phyloP scores from a whole-genome alignment of 1,140 invertebrate genomes.

The Drosophila ambigua region DNA sequence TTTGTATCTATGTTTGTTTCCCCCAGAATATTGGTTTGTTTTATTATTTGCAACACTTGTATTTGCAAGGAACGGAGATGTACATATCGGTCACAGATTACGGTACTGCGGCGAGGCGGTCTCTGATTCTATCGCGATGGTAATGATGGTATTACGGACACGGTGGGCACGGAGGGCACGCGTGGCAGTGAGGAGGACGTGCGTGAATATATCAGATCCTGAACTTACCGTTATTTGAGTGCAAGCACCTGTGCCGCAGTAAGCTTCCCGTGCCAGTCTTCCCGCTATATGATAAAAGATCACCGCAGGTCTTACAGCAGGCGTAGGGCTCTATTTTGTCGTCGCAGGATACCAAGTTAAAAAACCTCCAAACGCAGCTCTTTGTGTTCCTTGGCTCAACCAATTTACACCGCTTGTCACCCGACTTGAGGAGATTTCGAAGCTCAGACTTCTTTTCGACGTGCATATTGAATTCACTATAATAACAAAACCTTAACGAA shows the following conservation, averaged over 20 bases:
- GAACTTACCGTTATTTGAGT: conserved; percentile 75
- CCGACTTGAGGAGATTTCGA: conserved; percentile 60
- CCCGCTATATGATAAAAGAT: conserved; percentile 67
- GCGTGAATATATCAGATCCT: conserved; percentile 59
- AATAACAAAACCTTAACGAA: conserved; percentile 22
- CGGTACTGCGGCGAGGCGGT: conserved; percentile 8
- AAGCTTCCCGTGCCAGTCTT: conserved; percentile 73
- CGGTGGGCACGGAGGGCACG: conserved; percentile 51
- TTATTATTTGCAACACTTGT: too few relatives aligned
- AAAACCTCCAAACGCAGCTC: conserved; percentile 72
- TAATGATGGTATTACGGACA: conserved; percentile 27
- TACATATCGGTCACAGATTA: conserved; percentile 12
- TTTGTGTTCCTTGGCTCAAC: conserved; percentile 69
- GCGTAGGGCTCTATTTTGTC: conserved; percentile 69
- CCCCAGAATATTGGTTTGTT: too few relatives aligned
- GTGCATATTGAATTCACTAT: conserved; percentile 36
- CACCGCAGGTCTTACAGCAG: conserved; percentile 70
- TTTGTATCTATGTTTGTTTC: too few relatives aligned
- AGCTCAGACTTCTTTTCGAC: conserved; percentile 69
- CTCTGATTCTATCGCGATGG: conserved; percentile 30
- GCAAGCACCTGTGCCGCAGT: conserved; percentile 64
- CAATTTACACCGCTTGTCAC: conserved; percentile 64
- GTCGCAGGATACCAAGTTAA: conserved; percentile 67
- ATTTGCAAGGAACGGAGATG: too few relatives aligned
- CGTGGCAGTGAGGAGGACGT: conserved; percentile 67